A percentile compares a stretch with the other conserved stretches of the same genome.
Evolutionary conservation across 1,140 invertebrate genomes (phyloP).

Genomic region (Epicauta chinensis): DNA sequence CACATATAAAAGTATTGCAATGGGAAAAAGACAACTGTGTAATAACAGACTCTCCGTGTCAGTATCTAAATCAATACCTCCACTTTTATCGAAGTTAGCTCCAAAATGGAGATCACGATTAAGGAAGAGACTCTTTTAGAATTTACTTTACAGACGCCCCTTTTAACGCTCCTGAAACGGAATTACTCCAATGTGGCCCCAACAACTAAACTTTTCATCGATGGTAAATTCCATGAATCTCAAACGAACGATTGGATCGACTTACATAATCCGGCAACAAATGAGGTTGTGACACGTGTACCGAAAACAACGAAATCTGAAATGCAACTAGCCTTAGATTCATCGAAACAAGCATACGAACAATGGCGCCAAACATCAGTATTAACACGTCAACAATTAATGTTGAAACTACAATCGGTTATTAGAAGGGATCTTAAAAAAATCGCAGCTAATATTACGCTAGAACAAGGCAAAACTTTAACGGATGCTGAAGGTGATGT

Average conservation of each 20-base stretch:
- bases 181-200: conserved; percentile 45
- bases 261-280: conserved; percentile 88
- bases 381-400: conserved; percentile 88
- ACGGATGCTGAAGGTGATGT: conserved; percentile 98
- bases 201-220: conserved; percentile 88
- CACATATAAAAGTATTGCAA: no score
- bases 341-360: conserved; percentile 74
- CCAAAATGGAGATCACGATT: no score
- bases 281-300: conserved; percentile 76
- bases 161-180: conserved; percentile 15
- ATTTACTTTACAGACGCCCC: conserved; percentile 1
- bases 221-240: conserved; percentile 93
- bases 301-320: conserved; percentile 87
- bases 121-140: no score
- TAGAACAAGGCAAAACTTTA: conserved; percentile 97
- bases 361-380: conserved; percentile 91
- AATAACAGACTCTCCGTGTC: no score
- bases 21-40: no score
- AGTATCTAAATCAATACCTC: no score
- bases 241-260: conserved; percentile 91
- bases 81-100: no score
- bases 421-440: conserved; percentile 68
- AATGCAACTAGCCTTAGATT: conserved; percentile 85
- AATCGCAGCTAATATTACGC: conserved; percentile 87
- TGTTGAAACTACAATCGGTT: conserved; percentile 76